Conservation (phyloP, 2,888 invertebrate species). For the Drosophila multiciliata region DNA sequence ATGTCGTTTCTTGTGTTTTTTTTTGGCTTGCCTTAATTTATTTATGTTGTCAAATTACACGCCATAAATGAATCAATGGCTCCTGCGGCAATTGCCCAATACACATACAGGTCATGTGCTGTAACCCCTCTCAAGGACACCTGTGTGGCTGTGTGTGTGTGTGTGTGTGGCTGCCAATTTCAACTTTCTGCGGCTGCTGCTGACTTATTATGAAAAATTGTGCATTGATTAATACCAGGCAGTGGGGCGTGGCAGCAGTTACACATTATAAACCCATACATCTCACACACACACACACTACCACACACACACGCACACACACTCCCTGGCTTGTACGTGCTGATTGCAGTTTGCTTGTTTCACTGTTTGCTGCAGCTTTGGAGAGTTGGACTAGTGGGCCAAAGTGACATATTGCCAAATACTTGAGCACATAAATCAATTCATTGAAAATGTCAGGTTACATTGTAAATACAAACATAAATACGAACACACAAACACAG, state of each 20-base stretch:
- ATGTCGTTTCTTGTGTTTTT: conserved; percentile 16
- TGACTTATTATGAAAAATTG: conserved; percentile 78
- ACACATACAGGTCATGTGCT: conserved; percentile 27
- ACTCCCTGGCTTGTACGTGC: conserved; percentile 36
- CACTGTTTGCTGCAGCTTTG: conserved; percentile 27
- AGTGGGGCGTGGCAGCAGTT: conserved; percentile 37
- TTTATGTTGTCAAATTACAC: conserved; percentile 80
- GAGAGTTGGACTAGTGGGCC: conserved; percentile 1
- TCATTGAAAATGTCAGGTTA: conserved; percentile 71
- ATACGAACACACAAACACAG: conserved; percentile 10
- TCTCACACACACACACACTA: neutral
- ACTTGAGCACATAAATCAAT: conserved; percentile 70
- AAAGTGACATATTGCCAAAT: conserved; percentile 54
- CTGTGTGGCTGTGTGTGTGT: conserved; percentile 1
- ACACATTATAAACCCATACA: conserved; percentile 21
- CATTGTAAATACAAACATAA: conserved; percentile 68
- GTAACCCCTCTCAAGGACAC: conserved; percentile 42
- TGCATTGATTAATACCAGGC: conserved; percentile 61
- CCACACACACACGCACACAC: conserved; percentile 5
- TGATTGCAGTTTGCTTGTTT: conserved; percentile 46
- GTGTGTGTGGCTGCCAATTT: conserved; percentile 33
- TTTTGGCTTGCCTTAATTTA: conserved; percentile 64
- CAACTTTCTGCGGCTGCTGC: conserved; percentile 47
- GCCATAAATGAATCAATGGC: conserved; percentile 78
- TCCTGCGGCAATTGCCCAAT: conserved; percentile 45